These are phyloP conservation scores for Halisarca cf. caerulea DNA, from an alignment of 37 sponge, comb jelly and placozoan species.

Conservation along the genomic window DNA sequence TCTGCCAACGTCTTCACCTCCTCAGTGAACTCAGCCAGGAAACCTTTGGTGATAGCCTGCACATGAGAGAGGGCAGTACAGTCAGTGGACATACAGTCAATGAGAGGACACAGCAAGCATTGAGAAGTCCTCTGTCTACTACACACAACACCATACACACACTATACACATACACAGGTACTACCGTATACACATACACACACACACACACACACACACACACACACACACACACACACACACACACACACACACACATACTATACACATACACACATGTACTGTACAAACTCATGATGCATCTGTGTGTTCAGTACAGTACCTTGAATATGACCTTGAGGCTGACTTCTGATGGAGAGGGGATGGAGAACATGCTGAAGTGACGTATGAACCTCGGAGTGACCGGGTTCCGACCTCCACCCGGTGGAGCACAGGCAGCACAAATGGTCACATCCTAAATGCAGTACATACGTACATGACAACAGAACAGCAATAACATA, in stretches of 20 bases:
- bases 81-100: no score
- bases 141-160: no score
- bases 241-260: no score
- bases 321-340: conserved; percentile 90
- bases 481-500: background rate
- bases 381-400: conserved; percentile 95
- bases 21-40: conserved; percentile 91
- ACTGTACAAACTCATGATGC: no score
- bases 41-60: conserved; percentile 88
- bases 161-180: no score
- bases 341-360: conserved; percentile 83
- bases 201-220: no score
- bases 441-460: conserved; percentile 85
- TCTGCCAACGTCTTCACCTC: conserved; percentile 89
- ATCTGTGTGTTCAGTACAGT: no score
- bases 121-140: no score
- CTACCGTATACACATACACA: no score
- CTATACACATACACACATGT: no score
- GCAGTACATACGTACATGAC: background rate
- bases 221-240: no score
- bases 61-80: background rate
- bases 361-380: conserved; percentile 95
- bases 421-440: conserved; percentile 99
- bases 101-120: no score
- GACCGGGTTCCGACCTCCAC: conserved; percentile 97